Base-by-base conservation (phyloP, 2,888 invertebrate species). In the Cyaniris semiargus region DNA sequence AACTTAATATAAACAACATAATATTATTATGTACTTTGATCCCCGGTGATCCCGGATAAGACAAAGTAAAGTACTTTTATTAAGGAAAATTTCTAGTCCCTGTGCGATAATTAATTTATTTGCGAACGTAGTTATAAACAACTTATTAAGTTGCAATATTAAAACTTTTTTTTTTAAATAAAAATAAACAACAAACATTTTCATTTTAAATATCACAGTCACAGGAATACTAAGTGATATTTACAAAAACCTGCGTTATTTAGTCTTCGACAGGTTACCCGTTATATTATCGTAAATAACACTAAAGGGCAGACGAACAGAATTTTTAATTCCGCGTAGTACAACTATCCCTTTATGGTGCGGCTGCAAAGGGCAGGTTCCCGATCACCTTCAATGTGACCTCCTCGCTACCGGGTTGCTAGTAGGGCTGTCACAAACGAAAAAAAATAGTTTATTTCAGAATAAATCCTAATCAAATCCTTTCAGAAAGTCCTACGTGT, bases 351-450 rank as follows among this genome's bases (percentile, higher is more conserved):
- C 83, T 85, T 85, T 87, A 87, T 84, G 87, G 86, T 83, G 84
- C 83, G 84, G 83, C 80, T 83, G 83, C 80, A 86, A 89, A 90
- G 89, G 88, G 88, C 90, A 89, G 81, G 81, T 83, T 81, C 85
- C 84, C 80, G 87, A 89, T 89, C 86, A 88, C 88, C 88, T 88
- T 87, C 87, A 86, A 79, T 84, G 81, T 81, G 85, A 85, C 88
- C 87, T 88, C 87, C 84, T 83, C 81, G 86, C 90, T 92, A 87
- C 92, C 92, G 92, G 91, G 89, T 90, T 88, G 84, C 79, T 76
- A 74, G 76, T 70, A 53, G 60, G 66, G 72, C 72, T 72, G 44
- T 44, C 71, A 15, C 66, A 66, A 13, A 66, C 5, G 15, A 18
- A 53, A 53, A 53, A 53, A 48, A 48, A 15, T 48, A 48, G 4